Percentiles rank a stretch among this genome's conserved stretches.
Conservation (phyloP, 1,140 invertebrate species). For the Platyura marginata region DNA sequence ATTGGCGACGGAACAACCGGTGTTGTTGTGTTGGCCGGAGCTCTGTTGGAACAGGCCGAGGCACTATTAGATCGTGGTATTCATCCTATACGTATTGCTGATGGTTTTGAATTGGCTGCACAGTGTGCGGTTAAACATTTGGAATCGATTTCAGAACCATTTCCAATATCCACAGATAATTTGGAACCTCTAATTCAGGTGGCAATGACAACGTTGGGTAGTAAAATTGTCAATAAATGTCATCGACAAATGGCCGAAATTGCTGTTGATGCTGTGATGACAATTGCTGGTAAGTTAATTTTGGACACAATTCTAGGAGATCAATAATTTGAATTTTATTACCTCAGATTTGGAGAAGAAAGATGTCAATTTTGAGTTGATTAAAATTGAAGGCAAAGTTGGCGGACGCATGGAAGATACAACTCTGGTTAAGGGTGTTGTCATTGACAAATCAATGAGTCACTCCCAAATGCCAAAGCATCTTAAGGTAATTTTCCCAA, state of each 20-base stretch:
- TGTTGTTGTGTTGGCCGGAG: conserved; percentile 75
- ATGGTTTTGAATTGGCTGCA: conserved; percentile 96
- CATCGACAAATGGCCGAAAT: conserved; percentile 97
- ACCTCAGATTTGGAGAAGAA: conserved; percentile 74
- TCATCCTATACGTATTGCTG: conserved; percentile 96
- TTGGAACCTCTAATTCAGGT: conserved; percentile 80
- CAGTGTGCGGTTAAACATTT: conserved; percentile 75
- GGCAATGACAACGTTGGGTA: conserved; percentile 96
- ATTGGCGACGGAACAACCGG: conserved; percentile 99
- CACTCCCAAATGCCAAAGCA: conserved; percentile 99
- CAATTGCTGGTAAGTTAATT: conserved; percentile 35
- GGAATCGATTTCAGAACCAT: conserved; percentile 75
- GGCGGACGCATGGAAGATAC: conserved; percentile 96
- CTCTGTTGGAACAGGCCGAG: conserved; percentile 90
- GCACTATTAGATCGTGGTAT: conserved; percentile 87
- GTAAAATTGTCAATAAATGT: conserved; percentile 91
- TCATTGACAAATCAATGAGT: conserved; percentile 97
- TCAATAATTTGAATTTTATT: no score
- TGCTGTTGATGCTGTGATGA: conserved; percentile 80
- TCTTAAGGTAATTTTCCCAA: conserved; percentile 52
- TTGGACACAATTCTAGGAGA: conserved; percentile 31
- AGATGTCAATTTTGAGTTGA: conserved; percentile 98
- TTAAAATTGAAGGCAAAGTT: conserved; percentile 97
- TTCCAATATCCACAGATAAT: conserved; percentile 67
- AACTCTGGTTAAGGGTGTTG: conserved; percentile 88